A percentile compares a stretch with the other conserved stretches of the same genome.
Conservation (phyloP, 1,140 invertebrate genomes). For the Drosophila parvula region DNA sequence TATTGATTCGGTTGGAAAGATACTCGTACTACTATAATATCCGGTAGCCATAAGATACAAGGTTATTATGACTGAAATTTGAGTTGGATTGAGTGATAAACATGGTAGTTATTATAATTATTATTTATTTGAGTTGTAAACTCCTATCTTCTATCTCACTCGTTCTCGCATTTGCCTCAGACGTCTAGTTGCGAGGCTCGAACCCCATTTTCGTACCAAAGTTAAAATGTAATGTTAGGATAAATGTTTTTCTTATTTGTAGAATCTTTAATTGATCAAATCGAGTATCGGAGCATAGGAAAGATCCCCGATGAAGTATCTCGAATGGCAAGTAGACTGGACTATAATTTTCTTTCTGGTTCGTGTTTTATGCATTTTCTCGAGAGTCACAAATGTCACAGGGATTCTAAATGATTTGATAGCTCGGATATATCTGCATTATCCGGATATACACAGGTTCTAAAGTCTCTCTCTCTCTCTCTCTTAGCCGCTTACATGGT, state of each 20-base stretch:
- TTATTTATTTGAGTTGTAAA: background rate
- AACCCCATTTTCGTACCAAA: background rate
- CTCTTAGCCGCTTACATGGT: background rate
- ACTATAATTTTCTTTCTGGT: background rate
- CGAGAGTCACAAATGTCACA: background rate
- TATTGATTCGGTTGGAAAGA: background rate
- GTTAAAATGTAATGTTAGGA: background rate
- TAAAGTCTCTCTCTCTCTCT: constrained; percentile 7
- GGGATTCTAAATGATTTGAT: constrained; percentile 12
- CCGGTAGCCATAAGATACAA: background rate
- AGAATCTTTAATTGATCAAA: background rate
- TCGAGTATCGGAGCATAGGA: too few relatives aligned
- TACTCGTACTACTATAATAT: background rate
- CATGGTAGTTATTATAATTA: background rate
- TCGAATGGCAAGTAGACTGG: background rate
- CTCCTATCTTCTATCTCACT: background rate
- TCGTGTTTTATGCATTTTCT: background rate
- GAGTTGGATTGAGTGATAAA: background rate
- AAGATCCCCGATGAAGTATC: background rate
- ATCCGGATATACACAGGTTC: constrained; percentile 10
- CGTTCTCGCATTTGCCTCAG: background rate
- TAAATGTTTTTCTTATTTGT: background rate
- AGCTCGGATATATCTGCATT: background rate
- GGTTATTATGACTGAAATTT: background rate
- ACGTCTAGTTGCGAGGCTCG: background rate